Evolutionary conservation across 2,888 invertebrate genomes (phyloP).

Genomic region (Linnaemya vulpina): DNA sequence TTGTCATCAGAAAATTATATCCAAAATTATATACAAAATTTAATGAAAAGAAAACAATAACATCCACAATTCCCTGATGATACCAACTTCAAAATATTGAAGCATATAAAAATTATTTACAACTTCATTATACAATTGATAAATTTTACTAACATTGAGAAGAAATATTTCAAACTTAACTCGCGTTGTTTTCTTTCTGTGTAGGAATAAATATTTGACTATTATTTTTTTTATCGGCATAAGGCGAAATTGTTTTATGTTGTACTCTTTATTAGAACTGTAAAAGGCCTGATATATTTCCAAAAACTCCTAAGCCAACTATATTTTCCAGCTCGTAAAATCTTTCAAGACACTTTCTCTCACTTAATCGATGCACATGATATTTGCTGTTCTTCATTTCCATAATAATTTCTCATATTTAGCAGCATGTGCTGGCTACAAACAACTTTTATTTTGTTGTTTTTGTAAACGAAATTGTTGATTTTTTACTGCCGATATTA

Average conservation of each 20-base stretch:
- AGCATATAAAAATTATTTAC: too few species aligned
- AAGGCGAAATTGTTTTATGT: not conserved
- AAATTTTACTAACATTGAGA: too few species aligned
- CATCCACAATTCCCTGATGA: too few species aligned
- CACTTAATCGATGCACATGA: constrained; percentile 11
- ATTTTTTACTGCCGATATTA: constrained; percentile 42
- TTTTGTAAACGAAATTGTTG: constrained; percentile 17
- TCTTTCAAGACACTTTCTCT: not conserved
- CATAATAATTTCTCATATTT: constrained; percentile 46
- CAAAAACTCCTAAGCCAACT: constrained; percentile 37
- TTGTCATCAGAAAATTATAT: too few species aligned
- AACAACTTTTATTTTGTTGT: constrained; percentile 2
- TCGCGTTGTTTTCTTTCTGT: too few species aligned
- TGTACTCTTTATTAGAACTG: constrained; percentile 25
- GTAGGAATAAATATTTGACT: too few species aligned
- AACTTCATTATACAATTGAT: too few species aligned
- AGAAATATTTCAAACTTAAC: too few species aligned
- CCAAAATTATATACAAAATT: too few species aligned
- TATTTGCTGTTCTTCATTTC: constrained; percentile 44
- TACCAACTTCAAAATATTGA: too few species aligned
- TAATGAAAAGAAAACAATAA: too few species aligned
- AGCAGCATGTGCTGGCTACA: constrained; percentile 56
- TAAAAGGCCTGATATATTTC: constrained; percentile 37
- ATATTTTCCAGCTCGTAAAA: not conserved
- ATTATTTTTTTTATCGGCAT: not conserved